Evolutionary conservation across 2,797 vertebrate species (phyloP).

Genomic region (Cynodonichthys magdalenae): DNA sequence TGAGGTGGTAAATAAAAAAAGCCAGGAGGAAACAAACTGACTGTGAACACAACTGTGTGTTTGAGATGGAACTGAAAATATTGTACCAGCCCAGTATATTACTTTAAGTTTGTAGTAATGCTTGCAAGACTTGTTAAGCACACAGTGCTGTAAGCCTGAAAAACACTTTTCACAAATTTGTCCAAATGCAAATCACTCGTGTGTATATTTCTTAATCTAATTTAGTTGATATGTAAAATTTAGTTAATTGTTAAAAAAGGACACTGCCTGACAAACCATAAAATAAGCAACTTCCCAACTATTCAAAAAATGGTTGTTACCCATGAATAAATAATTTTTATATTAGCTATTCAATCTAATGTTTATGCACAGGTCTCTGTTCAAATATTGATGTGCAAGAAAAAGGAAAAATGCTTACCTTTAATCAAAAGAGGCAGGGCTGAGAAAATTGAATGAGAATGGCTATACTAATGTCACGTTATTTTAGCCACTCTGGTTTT

Average conservation of each 20-base stretch:
- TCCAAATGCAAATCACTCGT: slow-evolving; percentile 3
- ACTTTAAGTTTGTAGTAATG: slow-evolving; percentile 9
- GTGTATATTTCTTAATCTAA: slow-evolving; percentile 3
- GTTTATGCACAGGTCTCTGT: slow-evolving; percentile 61
- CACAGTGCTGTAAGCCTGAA: not conserved
- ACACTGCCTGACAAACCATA: slow-evolving; percentile 22
- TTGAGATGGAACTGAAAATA: slow-evolving; percentile 16
- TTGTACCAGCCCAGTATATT: not conserved
- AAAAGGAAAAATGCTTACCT: slow-evolving; percentile 67
- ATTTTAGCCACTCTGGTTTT: not conserved
- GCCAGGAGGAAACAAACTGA: slow-evolving; percentile 16
- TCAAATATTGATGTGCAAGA: slow-evolving; percentile 7
- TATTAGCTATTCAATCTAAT: slow-evolving; percentile 30
- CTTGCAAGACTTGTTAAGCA: not conserved
- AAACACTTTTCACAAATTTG: not conserved
- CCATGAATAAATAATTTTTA: slow-evolving; percentile 7
- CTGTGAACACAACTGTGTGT: slow-evolving; percentile 1
- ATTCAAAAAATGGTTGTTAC: slow-evolving; percentile 8
- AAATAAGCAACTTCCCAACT: slow-evolving; percentile 2
- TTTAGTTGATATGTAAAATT: slow-evolving; percentile 1
- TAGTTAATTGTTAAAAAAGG: not conserved
- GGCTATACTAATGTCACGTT: not conserved
- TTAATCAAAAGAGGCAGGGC: slow-evolving; percentile 66
- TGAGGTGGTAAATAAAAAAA: slow-evolving; percentile 6
- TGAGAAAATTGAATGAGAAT: slow-evolving; percentile 48